Evolutionary conservation across 1,140 invertebrate species (phyloP), one percentile per base, ranked within the genome.

Genomic region (Conopomorpha cramerella): DNA sequence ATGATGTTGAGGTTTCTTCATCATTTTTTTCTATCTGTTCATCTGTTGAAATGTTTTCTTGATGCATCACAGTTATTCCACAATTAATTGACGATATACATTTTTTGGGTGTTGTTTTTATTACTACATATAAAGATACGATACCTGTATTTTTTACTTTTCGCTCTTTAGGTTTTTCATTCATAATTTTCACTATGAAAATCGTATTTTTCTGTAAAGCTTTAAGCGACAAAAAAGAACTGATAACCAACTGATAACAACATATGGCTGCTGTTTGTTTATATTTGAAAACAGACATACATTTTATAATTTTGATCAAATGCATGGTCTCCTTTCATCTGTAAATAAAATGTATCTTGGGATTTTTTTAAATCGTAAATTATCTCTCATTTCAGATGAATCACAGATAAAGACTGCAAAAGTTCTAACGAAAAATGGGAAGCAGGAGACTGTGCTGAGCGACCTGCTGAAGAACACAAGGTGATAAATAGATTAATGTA

Each of bases 381-480:
- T 13, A 38, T 41, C 50, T 55, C 30, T 38, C 71, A 66, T 52
- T n/a, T 51, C 57, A 6, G 66, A 68, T 15, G 64, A 71, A 11
- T 59, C 70, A 0, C 58, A 74, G 32, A 71, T 59, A 2, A 74
- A 68, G 50, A 53, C 66, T 30, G 43, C 71, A 0, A 70, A 71
- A 44, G 61, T 74, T 1, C 48, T 56, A 16, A 49, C 59, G 8
- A 55, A 59, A 33, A 68, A 61, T 40, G 70, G 66, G 16, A 74
- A 74, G 43, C 66, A 71, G 36, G 66, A 74, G 30, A 70, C 66
- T 0, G 43, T 49, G 8, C 30, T 74, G 1, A 61, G 53, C 41
- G 64, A 62, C 6, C 43, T 74, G 7, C 42, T 74, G 1, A 74
- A 74, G 33, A 70, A 74, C 45, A 63, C 55, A 2, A 67, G 70